These are phyloP conservation scores for Pseudoips prasinana DNA, from an alignment of 2,888 invertebrate genomes.

Conservation along the genomic window DNA sequence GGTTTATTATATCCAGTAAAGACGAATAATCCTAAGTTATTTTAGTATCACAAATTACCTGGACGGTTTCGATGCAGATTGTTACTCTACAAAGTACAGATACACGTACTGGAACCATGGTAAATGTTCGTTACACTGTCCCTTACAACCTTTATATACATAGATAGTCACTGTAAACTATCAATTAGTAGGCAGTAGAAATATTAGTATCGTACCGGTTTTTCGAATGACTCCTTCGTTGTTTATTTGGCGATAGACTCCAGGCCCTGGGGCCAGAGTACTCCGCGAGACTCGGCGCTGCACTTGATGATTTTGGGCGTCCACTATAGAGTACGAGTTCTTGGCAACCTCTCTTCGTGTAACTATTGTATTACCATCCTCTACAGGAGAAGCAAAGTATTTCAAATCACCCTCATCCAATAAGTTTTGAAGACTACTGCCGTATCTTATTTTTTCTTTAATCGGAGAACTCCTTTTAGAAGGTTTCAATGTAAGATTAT, in stretches of 20 bases:
- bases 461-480: conserved; percentile 39
- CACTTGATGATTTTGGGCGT: conserved; percentile 53
- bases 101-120: too few species aligned
- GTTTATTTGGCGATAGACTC: conserved; percentile 67
- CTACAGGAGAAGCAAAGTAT: conserved; percentile 59
- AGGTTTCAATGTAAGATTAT: conserved; percentile 65
- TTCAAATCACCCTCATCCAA: conserved; percentile 60
- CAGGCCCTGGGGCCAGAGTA: conserved; percentile 63
- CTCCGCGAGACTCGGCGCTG: conserved; percentile 52
- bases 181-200: too few species aligned
- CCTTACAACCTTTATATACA: too few species aligned
- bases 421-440: conserved; percentile 69
- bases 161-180: too few species aligned
- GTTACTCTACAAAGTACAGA: too few species aligned
- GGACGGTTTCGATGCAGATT: too few species aligned
- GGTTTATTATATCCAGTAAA: too few species aligned
- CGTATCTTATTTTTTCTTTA: conserved; percentile 55
- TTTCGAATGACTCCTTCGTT: conserved; percentile 50
- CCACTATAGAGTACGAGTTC: conserved; percentile 67
- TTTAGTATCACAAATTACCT: too few species aligned
- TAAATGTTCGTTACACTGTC: too few species aligned
- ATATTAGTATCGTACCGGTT: conserved; percentile 30
- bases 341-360: conserved; percentile 50
- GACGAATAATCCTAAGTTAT: too few species aligned
- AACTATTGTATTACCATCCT: conserved; percentile 36